Percentiles rank a stretch among this genome's conserved stretches.
These are phyloP conservation scores for Leucophenga maculata DNA, from an alignment of 2,888 invertebrate species.

Conservation along the genomic window DNA sequence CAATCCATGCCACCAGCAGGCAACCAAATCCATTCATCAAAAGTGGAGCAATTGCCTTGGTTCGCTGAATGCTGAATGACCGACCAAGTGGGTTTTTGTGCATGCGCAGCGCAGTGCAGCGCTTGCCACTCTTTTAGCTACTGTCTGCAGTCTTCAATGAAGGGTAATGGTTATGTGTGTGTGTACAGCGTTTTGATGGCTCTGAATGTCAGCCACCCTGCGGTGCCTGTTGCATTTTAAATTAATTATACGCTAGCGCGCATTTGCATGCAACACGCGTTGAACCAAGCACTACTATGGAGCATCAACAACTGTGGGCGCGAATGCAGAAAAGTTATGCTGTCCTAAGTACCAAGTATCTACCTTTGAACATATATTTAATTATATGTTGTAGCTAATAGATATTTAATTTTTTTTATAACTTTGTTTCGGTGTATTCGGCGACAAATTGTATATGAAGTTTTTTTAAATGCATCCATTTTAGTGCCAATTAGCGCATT, in stretches of 20 bases:
- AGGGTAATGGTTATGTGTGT: background rate
- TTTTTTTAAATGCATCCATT: background rate
- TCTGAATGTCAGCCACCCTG: conserved; percentile 26
- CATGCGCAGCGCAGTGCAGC: background rate
- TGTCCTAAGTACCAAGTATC: background rate
- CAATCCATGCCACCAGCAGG: conserved; percentile 43
- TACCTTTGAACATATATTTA: background rate
- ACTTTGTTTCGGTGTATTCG: background rate
- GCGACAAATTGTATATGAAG: background rate
- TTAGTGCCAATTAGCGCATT: background rate
- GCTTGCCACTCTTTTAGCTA: background rate
- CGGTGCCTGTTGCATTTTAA: conserved; percentile 41
- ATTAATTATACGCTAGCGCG: conserved; percentile 50
- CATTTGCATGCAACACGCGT: conserved; percentile 17
- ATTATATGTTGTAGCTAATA: background rate
- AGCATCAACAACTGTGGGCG: conserved; percentile 22
- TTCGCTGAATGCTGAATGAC: background rate
- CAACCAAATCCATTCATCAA: conserved; percentile 56
- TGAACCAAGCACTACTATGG: too few relatives aligned
- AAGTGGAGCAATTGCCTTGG: conserved; percentile 42
- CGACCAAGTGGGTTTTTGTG: background rate
- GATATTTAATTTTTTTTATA: background rate
- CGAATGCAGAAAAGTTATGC: background rate
- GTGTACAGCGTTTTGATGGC: conserved; percentile 15
- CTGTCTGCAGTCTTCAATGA: conserved; percentile 2